Evolutionary conservation across 2,797 vertebrate genomes (phyloP), one percentile per base, ranked within the genome.

Genomic region (Microcaecilia unicolor): DNA sequence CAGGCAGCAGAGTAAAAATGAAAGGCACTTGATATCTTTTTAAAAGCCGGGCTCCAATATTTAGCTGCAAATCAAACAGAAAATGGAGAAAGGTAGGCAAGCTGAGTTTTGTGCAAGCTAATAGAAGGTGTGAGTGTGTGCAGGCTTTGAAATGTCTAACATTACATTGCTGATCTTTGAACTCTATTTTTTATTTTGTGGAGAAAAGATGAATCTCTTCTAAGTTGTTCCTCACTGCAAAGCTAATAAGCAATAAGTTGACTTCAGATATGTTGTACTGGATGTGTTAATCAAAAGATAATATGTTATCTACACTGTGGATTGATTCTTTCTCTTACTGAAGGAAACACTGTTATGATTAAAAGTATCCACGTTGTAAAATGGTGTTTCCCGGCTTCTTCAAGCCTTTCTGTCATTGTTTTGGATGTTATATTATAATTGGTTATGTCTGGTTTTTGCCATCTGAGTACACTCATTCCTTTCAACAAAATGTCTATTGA

Each of bases 61-160:
- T 79, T 67, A 72, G 64, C 48, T 72, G 34, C 53, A 75, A 70
- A 82, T 80, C n/a, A n/a, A n/a, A n/a, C n/a, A n/a, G n/a, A n/a
- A n/a, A n/a, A n/a, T n/a, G n/a, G n/a, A n/a, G 26, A 45, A 64
- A 61, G 54, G 58, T 70, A 51, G 59, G 47, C 52, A 65, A 58
- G 41, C 8, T 0, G 22, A 48, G 42, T 20, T 62, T 61, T 48
- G 52, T 37, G 55, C 35, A 51, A 47, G 18, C 44, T 55, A 50
- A 56, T 15, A n/a, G n/a, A n/a, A n/a, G n/a, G n/a, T n/a, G n/a
- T n/a, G 28, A 42, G 47, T 44, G 28, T 41, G 56, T 27, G 28
- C 1, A 2, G 59, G 34, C 50, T 78, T 75, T 78, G 74, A 76
- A 73, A 47, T 51, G 28, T 26, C 24, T 51, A 34, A 53, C 45